Evolutionary conservation across 2,113 vertebrate genomes (phyloP), one percentile per base, ranked within the genome.

Genomic region (Corythornis madagascariensis): DNA sequence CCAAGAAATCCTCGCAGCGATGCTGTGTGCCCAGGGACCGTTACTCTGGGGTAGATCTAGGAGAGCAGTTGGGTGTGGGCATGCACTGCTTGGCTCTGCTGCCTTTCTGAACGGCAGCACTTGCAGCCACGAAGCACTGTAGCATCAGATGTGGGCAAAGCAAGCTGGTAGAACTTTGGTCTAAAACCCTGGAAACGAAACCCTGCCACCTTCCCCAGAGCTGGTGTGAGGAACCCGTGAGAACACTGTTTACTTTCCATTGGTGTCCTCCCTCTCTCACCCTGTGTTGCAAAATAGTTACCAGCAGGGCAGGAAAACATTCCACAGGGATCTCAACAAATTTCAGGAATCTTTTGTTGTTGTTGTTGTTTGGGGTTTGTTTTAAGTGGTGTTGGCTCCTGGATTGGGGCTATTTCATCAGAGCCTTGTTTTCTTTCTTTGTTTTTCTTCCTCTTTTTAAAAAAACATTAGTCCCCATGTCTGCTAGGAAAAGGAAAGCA

Each of bases 1-100:
- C 93, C 96, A 61, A 92, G 91, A 90, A 96, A 84, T 81, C 83
- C 67, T 97, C 55, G 18, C 71, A 95, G 81, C 88, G 80, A 20
- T 65, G 61, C 89, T 47, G 1, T 84, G 91, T 72, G 85, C 83
- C 87, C 40, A 16, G 93, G 53, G 75, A 61, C 50, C 43, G 16
- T 73, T 72, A 24, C 67, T 10, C 38, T 11, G 38, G 38, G 10
- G 38, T 38, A 38, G 38, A 38, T 38, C 38, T 38, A 38, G 38
- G 38, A 38, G 38, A 73, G 72, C 76, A 78, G 19, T 45, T 40
- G 74, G 69, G 61, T 72, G 90, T 25, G 57, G 87, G 79, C 92
- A 72, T 26, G 31, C 69, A 42, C 3, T 38, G 7, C 66, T 3
- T 56, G 82, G 66, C 82, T 65, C 7, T 1, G 3, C 70, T 82